phyloP scores from a whole-genome alignment of 1,140 invertebrate species.

The Episyrphus balteatus region DNA sequence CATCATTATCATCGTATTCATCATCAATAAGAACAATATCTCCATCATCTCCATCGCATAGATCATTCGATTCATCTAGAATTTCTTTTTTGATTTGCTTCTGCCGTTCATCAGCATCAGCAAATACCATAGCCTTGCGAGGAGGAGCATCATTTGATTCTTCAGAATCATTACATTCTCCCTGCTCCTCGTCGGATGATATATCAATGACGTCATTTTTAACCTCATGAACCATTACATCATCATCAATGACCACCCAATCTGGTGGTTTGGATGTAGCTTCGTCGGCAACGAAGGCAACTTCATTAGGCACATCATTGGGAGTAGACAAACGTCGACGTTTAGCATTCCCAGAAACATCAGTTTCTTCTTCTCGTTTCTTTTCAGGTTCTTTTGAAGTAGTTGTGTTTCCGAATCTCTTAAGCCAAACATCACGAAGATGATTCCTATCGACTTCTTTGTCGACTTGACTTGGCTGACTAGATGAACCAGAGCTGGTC shows the following conservation, averaged over 20 bases:
- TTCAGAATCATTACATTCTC: slow-evolving; percentile 4
- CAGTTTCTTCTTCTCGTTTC: slow-evolving; percentile 1
- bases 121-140: background rate
- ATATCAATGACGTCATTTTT: slow-evolving; percentile 8
- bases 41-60: slow-evolving; percentile 12
- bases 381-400: background rate
- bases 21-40: slow-evolving; percentile 31
- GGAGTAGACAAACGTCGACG: slow-evolving; percentile 7
- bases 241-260: slow-evolving; percentile 11
- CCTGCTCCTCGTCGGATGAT: slow-evolving; percentile 15
- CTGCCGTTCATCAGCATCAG: slow-evolving; percentile 15
- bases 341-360: slow-evolving; percentile 5
- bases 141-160: background rate
- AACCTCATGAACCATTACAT: slow-evolving; percentile 7
- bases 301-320: background rate
- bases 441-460: slow-evolving; percentile 8
- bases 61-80: slow-evolving; percentile 15
- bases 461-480: too few relatives aligned
- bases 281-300: slow-evolving; percentile 1
- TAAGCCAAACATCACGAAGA: slow-evolving; percentile 16
- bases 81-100: slow-evolving; percentile 25
- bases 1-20: slow-evolving; percentile 22
- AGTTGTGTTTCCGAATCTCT: slow-evolving; percentile 10
- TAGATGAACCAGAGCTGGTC: too few relatives aligned
- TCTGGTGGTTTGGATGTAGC: background rate